Evolutionary conservation across 2,113 vertebrate species (phyloP), one percentile per base, ranked within the genome.

Genomic region (Nycticryphes semicollaris): DNA sequence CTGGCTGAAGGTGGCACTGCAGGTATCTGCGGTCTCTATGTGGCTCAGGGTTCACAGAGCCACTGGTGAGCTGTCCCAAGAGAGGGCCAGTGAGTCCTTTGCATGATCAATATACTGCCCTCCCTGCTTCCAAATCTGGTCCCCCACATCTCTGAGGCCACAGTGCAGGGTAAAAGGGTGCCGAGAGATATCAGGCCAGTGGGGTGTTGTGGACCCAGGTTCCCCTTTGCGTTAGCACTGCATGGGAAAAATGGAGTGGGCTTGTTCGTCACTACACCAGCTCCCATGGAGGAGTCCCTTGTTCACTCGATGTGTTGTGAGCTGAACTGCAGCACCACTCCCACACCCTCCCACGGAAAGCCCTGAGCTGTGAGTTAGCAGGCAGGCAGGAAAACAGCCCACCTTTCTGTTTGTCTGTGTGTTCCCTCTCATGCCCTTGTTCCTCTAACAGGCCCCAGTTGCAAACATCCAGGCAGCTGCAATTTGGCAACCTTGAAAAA

Each of bases 21-120:
- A 57, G 16, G 8, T 23, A 8, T 50, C 68, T 50, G 27, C 43
- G 45, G 25, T 62, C 59, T 23, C n/a, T 69, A 0, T 0, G 0
- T n/a, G 54, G 41, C 54, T 62, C 51, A 37, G 31, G 9, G 27
- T 37, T 79, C 10, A 6, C 63, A 75, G 35, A 89, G 27, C 17
- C 43, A 31, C 33, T 64, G 33, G 30, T 68, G 72, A 90, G 41
- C 35, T 20, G 3, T 24, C 45, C 11, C 75, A 90, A 45, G 48
- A 0, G 3, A 53, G 18, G 31, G 24, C 18, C 47, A 56, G 22
- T 0, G 4, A 57, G 43, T 31, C 48, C 37, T 78, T 19, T 57
- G 13, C 25, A 21, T 16, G 31, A 80, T 27, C 25, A 5, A 0
- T 25, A 6, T 31, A 25, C 30, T 64, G 48, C 22, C 6, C 37